Evolutionary conservation across 30 jellyfish, hydroid and myxozoan species (phyloP).

Genomic region (Turritopsis dohrnii): DNA sequence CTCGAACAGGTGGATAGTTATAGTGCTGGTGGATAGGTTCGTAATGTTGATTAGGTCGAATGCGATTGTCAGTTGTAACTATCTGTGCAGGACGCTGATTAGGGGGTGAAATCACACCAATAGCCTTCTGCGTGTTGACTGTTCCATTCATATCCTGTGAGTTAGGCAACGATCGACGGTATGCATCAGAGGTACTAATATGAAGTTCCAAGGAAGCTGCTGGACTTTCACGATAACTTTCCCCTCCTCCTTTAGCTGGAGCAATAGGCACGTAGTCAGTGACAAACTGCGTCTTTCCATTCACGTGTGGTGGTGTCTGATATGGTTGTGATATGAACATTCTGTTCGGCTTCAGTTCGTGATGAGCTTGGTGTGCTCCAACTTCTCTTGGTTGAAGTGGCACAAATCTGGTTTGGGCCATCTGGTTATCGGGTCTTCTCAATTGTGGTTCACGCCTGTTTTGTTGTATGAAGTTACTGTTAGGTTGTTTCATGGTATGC

Average conservation of each 20-base stretch:
- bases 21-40: neutral
- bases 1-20: slow-evolving; percentile 4
- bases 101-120: neutral
- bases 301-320: neutral
- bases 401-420: neutral
- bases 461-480: neutral
- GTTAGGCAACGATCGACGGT: slow-evolving; percentile 4
- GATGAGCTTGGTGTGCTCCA: neutral
- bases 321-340: neutral
- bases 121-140: neutral
- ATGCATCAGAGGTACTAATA: slow-evolving; percentile 6
- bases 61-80: neutral
- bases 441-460: neutral
- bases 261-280: slow-evolving; percentile 22
- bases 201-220: slow-evolving; percentile 6
- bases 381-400: slow-evolving; percentile 15
- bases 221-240: neutral
- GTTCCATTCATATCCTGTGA: neutral
- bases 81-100: neutral
- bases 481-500: neutral
- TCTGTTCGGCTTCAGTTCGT: neutral
- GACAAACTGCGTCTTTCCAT: neutral
- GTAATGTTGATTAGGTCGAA: slow-evolving; percentile 8
- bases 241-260: slow-evolving; percentile 3
- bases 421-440: neutral